These are phyloP conservation scores for Gulo gulo DNA, from an alignment of 2,113 vertebrate genomes.

Conservation along the genomic window DNA sequence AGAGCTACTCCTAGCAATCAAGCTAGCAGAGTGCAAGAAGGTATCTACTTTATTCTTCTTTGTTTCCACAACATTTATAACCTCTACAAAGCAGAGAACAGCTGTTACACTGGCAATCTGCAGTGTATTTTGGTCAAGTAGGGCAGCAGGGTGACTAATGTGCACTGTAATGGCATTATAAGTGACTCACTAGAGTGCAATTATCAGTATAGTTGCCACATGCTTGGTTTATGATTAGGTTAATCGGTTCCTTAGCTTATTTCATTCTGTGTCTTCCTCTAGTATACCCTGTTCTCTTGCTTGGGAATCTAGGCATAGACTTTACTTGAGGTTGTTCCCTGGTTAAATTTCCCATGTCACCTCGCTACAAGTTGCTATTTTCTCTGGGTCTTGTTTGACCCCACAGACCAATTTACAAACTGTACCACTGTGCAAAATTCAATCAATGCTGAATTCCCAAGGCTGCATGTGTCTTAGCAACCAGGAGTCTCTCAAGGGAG, in stretches of 20 bases:
- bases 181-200: slow-evolving; percentile 62
- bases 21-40: slow-evolving; percentile 11
- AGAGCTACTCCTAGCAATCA: background rate
- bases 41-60: slow-evolving; percentile 39
- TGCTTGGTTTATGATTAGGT: slow-evolving; percentile 66
- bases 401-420: background rate
- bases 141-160: slow-evolving; percentile 63
- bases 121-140: slow-evolving; percentile 68
- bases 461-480: background rate
- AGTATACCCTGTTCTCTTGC: background rate
- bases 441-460: background rate
- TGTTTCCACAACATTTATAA: slow-evolving; percentile 66
- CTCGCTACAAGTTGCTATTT: slow-evolving; percentile 13
- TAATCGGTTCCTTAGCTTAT: slow-evolving; percentile 48
- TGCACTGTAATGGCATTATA: slow-evolving; percentile 49
- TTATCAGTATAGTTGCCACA: slow-evolving; percentile 45
- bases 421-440: background rate
- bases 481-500: background rate
- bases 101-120: slow-evolving; percentile 53
- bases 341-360: background rate
- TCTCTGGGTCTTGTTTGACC: background rate
- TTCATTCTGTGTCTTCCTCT: slow-evolving; percentile 37
- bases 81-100: slow-evolving; percentile 44
- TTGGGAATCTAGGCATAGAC: background rate
- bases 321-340: background rate